Evolutionary conservation across 2,797 vertebrate species (phyloP).

Genomic region (Darevskia nairensis): DNA sequence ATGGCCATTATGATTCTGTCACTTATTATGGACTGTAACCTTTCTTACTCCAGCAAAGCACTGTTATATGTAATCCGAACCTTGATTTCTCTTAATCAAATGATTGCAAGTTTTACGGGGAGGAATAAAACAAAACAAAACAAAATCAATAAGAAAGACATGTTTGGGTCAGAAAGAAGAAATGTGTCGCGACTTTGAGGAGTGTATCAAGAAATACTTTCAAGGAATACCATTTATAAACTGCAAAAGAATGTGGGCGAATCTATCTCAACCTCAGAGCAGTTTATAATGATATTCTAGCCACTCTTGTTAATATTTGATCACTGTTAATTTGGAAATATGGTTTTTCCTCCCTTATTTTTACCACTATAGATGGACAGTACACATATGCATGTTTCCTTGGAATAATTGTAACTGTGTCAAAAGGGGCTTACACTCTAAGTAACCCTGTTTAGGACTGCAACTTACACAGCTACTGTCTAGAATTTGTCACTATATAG

Average conservation of each 20-base stretch:
- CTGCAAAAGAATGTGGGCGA: not conserved
- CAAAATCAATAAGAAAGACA: conserved; percentile 38
- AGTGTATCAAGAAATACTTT: not conserved
- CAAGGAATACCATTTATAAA: not conserved
- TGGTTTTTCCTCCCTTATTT: too few relatives aligned
- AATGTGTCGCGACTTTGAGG: conserved; percentile 14
- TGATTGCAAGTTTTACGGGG: conserved; percentile 42
- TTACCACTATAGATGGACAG: too few relatives aligned
- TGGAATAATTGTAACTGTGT: too few relatives aligned
- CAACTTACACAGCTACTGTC: not conserved
- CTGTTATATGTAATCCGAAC: conserved; percentile 47
- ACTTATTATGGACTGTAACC: conserved; percentile 37
- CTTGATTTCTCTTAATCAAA: conserved; percentile 52
- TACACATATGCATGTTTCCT: too few relatives aligned
- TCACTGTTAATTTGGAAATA: not conserved
- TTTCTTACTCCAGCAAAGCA: conserved; percentile 51
- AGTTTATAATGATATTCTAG: not conserved
- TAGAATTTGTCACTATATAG: not conserved
- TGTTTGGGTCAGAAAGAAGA: not conserved
- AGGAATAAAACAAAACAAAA: conserved; percentile 38
- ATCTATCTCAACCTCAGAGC: not conserved
- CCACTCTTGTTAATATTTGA: not conserved
- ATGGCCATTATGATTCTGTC: conserved; percentile 30
- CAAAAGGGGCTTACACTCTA: too few relatives aligned
- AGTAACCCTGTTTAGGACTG: not conserved